Evolutionary conservation across 2,888 invertebrate species (phyloP), one percentile per base, ranked within the genome.

Genomic region (Ommatoiulus sabulosus): DNA sequence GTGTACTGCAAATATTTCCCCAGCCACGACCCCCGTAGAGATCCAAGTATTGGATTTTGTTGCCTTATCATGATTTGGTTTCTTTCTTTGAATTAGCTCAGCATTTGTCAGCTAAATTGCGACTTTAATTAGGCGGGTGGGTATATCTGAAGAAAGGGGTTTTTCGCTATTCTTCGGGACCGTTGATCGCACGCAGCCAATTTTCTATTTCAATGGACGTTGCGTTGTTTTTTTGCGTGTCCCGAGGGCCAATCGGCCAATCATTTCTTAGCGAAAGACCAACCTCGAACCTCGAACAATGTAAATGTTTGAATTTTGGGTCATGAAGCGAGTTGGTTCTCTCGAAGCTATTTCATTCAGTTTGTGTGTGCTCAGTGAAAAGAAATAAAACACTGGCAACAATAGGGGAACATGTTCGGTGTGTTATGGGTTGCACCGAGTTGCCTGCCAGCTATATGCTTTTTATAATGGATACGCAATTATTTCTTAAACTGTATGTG

Each of bases 31-130:
- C 63, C 63, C 63, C 63, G n/a, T 63, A n/a, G 63, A 63, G 63
- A 17, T 3, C 5, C 63, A n/a, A n/a, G 63, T n/a, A 63, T 63
- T 63, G n/a, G 63, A 63, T 63, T 63, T 63, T 63, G 63, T 63
- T 63, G 63, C 63, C 63, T 63, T 63, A 63, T 63, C 63, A 63
- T 63, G 63, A n/a, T 63, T 63, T 63, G 63, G 63, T 63, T 63
- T 63, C 63, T 63, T 63, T 63, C 63, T 63, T 63, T 63, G 63
- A 63, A 63, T 63, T 63, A 63, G 63, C 63, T 63, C n/a, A 63
- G 63, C 63, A 63, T 63, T 63, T 63, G 63, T 63, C 63, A 63
- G 63, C 63, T 63, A 63, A 63, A 63, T 63, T 63, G 63, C 63
- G 63, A 63, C 63, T 63, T 63, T 63, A 63, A 63, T 63, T 63